Percentiles rank a stretch among this genome's conserved stretches.
Evolutionary conservation across 92 coral and sea anemone species (phyloP).

Genomic region (Parazoanthus darwini): DNA sequence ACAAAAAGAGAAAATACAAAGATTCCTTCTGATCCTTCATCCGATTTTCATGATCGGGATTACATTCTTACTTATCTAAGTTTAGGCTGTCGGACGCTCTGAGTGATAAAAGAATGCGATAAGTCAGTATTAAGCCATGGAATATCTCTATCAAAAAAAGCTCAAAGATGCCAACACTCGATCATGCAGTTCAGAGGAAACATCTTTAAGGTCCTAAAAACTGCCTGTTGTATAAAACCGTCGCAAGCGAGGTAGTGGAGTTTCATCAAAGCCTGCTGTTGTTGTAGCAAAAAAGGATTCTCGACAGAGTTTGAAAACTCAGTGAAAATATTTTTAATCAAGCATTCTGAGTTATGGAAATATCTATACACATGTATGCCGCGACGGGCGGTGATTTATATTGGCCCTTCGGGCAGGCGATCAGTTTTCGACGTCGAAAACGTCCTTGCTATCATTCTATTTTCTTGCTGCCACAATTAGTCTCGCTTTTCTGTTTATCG

Average conservation of each 20-base stretch:
- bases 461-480: slow-evolving; percentile 1
- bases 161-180: background rate
- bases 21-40: background rate
- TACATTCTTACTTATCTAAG: background rate
- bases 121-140: background rate
- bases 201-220: too few species aligned
- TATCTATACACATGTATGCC: background rate
- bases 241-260: too few species aligned
- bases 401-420: background rate
- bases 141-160: background rate
- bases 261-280: too few species aligned
- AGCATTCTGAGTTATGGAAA: background rate
- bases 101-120: background rate
- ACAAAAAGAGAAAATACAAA: background rate
- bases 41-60: background rate
- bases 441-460: background rate
- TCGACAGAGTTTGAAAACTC: background rate
- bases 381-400: background rate
- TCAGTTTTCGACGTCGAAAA: background rate
- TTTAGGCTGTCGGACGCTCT: background rate
- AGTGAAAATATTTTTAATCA: background rate
- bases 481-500: slow-evolving; percentile 2
- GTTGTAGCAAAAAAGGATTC: background rate
- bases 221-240: too few species aligned
- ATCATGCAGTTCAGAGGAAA: too few species aligned